Percentiles rank a stretch among this genome's conserved stretches.
phyloP scores from a whole-genome alignment of 2,888 invertebrate species.

The Brachypterus glaber region DNA sequence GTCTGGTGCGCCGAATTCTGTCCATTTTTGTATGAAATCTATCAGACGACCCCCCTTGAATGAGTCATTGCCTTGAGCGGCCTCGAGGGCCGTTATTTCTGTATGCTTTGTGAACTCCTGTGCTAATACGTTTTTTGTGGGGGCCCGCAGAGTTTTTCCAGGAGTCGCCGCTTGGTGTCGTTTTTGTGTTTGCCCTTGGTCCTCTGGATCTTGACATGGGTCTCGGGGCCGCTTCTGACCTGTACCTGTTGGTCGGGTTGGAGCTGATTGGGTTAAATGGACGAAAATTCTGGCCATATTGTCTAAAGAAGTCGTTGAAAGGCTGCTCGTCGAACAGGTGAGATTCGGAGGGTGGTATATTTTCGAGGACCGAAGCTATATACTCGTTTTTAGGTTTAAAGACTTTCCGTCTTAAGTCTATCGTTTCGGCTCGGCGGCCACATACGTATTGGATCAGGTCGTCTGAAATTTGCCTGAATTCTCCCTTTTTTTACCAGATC shows the following conservation, averaged over 20 bases:
- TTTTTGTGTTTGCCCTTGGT: not conserved
- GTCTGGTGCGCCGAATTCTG: conserved; percentile 8
- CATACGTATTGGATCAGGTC: conserved; percentile 7
- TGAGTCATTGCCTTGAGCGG: not conserved
- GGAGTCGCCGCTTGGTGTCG: not conserved
- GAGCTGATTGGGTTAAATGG: not conserved
- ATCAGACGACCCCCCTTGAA: conserved; percentile 7
- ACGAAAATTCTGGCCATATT: not conserved
- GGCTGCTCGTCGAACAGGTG: conserved; percentile 4
- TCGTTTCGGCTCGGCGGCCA: conserved; percentile 5
- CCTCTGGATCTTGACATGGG: not conserved
- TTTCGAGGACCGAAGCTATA: conserved; percentile 1
- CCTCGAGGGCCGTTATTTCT: not conserved
- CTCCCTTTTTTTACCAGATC: not conserved
- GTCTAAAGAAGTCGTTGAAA: not conserved
- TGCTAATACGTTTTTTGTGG: not conserved
- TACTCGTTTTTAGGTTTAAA: conserved; percentile 7
- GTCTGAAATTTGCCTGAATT: conserved; percentile 5
- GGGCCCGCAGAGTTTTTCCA: not conserved
- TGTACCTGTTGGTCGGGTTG: not conserved
- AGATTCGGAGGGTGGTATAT: conserved; percentile 7
- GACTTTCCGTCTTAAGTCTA: conserved; percentile 4
- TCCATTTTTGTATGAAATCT: conserved; percentile 5
- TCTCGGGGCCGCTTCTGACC: not conserved
- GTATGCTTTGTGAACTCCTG: not conserved